Evolutionary conservation across 2,113 vertebrate genomes (phyloP).

Genomic region (Pithys albifrons): DNA sequence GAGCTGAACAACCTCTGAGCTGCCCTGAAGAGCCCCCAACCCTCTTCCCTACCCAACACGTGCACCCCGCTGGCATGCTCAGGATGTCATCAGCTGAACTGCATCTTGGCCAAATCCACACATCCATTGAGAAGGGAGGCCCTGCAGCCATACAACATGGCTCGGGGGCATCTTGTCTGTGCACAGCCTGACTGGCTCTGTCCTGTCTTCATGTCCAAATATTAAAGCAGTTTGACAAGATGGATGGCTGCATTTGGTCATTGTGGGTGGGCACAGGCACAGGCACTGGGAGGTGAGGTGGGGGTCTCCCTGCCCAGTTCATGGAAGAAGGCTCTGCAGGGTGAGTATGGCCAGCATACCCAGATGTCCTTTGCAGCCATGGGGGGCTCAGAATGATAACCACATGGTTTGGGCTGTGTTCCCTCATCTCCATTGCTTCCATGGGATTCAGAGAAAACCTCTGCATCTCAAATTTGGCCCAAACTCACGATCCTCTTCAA

Average conservation of each 20-base stretch:
- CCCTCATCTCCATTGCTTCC: neutral
- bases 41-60: slow-evolving; percentile 16
- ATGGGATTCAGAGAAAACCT: neutral
- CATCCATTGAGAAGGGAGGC: slow-evolving; percentile 42
- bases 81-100: slow-evolving; percentile 24
- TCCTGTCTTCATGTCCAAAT: slow-evolving; percentile 50
- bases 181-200: slow-evolving; percentile 29
- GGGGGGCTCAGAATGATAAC: fast-evolving
- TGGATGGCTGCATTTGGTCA: neutral
- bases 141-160: neutral
- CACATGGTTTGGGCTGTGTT: fast-evolving
- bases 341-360: neutral
- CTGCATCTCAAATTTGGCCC: neutral
- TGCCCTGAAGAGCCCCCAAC: neutral
- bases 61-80: slow-evolving; percentile 29
- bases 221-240: slow-evolving; percentile 68
- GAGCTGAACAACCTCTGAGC: slow-evolving; percentile 97
- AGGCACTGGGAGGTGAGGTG: neutral
- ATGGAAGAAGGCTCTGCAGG: neutral
- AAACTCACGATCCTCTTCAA: neutral
- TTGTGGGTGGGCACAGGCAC: neutral
- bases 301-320: neutral
- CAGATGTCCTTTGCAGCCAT: neutral
- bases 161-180: slow-evolving; percentile 16
- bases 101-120: slow-evolving; percentile 29